These are phyloP conservation scores for Epinephelus awoara DNA, from an alignment of 2,797 vertebrate genomes.

Conservation along the genomic window DNA sequence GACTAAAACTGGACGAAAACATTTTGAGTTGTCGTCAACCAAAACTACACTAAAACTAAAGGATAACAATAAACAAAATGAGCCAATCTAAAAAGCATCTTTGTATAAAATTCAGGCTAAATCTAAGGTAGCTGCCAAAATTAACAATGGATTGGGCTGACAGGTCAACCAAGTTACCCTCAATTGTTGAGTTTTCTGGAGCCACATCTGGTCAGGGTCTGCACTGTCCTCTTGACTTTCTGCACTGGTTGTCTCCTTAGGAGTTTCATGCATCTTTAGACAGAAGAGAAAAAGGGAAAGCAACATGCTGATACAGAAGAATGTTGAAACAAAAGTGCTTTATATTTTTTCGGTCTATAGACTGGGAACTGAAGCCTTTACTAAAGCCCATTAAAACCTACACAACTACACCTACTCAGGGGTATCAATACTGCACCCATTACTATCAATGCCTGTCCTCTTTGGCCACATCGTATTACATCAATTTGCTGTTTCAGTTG, in stretches of 20 bases:
- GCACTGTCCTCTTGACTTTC: constrained; percentile 52
- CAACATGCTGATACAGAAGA: constrained; percentile 11
- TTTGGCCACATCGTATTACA: constrained; percentile 57
- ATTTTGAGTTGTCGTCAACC: no score
- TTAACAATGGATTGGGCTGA: no score
- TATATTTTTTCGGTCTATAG: background rate
- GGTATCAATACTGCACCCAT: constrained; percentile 24
- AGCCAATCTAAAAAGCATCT: no score
- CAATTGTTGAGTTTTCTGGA: constrained; percentile 78
- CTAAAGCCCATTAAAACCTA: constrained; percentile 11
- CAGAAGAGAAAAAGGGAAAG: constrained; percentile 17
- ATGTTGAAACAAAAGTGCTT: background rate
- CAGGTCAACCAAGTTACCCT: constrained; percentile 59
- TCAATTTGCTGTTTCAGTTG: constrained; percentile 73
- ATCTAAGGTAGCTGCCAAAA: no score
- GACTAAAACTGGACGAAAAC: no score
- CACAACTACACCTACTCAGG: background rate
- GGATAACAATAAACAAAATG: no score
- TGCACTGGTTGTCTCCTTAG: constrained; percentile 14
- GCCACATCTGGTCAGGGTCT: constrained; percentile 62
- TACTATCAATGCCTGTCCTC: constrained; percentile 30
- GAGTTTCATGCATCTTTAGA: constrained; percentile 41
- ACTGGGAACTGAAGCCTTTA: constrained; percentile 5
- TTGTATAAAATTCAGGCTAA: no score
- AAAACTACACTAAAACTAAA: no score